Base-by-base conservation (phyloP, 2,888 invertebrate genomes). In the Mechanitis messenoides region DNA sequence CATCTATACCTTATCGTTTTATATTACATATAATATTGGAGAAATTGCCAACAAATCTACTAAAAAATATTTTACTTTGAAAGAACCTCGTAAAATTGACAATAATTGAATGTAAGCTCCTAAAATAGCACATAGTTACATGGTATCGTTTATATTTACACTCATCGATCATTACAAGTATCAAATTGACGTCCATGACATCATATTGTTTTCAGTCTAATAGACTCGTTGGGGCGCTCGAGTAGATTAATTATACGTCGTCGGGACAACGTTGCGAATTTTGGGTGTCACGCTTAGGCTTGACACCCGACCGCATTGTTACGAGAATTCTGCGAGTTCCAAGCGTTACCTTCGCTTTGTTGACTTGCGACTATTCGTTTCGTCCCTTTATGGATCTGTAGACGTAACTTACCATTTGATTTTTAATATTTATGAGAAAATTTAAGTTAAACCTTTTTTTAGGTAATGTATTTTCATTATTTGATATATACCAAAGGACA, bases 241-340 rank as follows among this genome's bases (percentile, higher is more conserved):
- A 66, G 69, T 71, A 72, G 70, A 74, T 75, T 72, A 74, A 75
- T 75, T 71, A 73, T 66, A 61, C 67, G 72, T 68, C 65, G 67
- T 64, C 68, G 55, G 61, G 64, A 61, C 38, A 50, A 62, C 60
- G 57, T 60, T 63, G 64, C 63, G 68, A 65, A 69, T 63, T 68
- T 69, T 63, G 64, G 67, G 63, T 67, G 70, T 67, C 67, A 69
- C 68, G 68, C 67, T 67, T 68, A 63, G 68, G 61, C 58, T 61
- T 64, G 77, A 75, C 80, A 77, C 78, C 75, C 70, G 72, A 72
- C 75, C 78, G 75, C 82, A 82, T 84, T 84, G 84, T 84, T 82
- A 76, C 77, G 65, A 72, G 73, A 75, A 77, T 82, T 77, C 77
- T 75, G 72, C 67, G 69, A 74, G 73, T 67, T 67, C 70, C 72